Evolutionary conservation across 2,113 vertebrate genomes (phyloP), one percentile per base, ranked within the genome.

Genomic region (Aspidoscelis tigris): DNA sequence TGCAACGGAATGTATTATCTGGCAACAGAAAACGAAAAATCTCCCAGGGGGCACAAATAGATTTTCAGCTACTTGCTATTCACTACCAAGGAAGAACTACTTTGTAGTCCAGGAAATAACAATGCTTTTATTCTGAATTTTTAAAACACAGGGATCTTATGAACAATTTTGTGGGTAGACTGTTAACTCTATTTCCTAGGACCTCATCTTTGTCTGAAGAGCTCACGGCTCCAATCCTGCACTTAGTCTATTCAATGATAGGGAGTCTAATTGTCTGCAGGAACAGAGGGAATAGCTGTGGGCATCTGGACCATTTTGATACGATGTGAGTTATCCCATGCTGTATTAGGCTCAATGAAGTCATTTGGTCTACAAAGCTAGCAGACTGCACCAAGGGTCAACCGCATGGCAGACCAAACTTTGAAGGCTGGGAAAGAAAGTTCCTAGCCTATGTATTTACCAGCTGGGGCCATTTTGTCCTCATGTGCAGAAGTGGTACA

Each of bases 101-200:
- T 10, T 84, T 89, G 78, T 7, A 71, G n/a, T 9, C 65, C 14
- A 39, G 44, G 24, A 88, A 87, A 77, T 82, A 86, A 72, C 64
- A n/a, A 72, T 58, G 71, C 18, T 71, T 82, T 76, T 81, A 77
- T 77, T 39, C 58, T 76, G 55, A 55, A 86, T 81, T 71, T 81
- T 72, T 39, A 77, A 86, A 86, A 68, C 61, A 84, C 1, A 20
- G 33, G 4, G 5, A 66, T 3, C 43, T 78, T 66, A 41, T 33
- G 1, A 70, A 44, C 14, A n/a, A 71, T 50, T 82, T 87, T 77
- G 33, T 33, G 71, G 80, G 44, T 18, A 21, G 16, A 24, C 81
- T 82, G 75, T 78, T 87, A 16, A 44, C 72, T 89, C 74, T 71
- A 20, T 10, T 87, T 66, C 7, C 21, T 1, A 1, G 7, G 5